phyloP scores from a whole-genome alignment of 2,797 vertebrate species.

The Sylvia borin region DNA sequence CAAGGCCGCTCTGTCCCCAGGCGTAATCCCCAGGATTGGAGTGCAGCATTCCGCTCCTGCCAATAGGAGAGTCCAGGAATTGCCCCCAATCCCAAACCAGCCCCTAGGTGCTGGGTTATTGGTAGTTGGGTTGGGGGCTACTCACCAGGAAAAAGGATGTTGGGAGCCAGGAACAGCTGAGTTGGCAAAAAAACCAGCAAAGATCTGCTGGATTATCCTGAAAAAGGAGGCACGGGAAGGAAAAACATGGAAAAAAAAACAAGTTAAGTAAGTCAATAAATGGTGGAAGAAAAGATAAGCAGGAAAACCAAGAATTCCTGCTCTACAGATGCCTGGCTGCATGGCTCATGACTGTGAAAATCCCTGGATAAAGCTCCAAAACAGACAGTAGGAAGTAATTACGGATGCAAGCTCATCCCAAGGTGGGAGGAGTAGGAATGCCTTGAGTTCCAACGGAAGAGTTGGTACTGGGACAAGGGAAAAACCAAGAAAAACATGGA shows the following conservation, averaged over 20 bases:
- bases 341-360: background rate
- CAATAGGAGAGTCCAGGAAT: background rate
- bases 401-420: background rate
- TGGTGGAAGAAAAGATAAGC: too few relatives aligned
- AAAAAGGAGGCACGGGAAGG: background rate
- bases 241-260: background rate
- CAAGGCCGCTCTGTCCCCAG: conserved; percentile 96
- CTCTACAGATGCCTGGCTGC: background rate
- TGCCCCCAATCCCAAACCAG: background rate
- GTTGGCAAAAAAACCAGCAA: conserved; percentile 85
- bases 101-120: background rate
- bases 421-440: background rate
- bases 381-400: background rate
- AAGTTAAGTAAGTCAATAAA: background rate
- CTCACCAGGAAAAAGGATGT: conserved; percentile 91
- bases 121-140: background rate
- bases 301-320: background rate
- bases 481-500: background rate
- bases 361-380: background rate
- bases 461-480: background rate
- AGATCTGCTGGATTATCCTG: conserved; percentile 96
- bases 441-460: background rate
- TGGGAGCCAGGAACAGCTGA: conserved; percentile 89
- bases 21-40: conserved; percentile 97
- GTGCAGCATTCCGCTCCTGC: conserved; percentile 95